These are phyloP conservation scores for Cheilosia variabilis DNA, from an alignment of 2,888 invertebrate species.

Conservation along the genomic window DNA sequence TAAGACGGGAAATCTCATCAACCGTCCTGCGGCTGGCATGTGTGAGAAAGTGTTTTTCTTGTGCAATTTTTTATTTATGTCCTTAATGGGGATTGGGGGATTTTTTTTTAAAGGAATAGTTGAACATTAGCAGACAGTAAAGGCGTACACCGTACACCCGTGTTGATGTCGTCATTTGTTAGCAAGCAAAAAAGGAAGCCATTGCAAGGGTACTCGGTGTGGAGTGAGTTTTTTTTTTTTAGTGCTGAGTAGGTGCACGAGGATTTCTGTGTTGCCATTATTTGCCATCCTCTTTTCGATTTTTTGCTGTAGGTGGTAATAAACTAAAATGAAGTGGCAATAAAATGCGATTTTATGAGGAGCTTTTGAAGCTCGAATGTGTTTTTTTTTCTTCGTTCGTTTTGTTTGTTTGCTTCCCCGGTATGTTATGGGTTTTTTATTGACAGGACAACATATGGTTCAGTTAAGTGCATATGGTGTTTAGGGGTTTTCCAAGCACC, in stretches of 20 bases:
- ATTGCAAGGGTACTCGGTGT: not conserved
- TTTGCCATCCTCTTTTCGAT: conserved; percentile 10
- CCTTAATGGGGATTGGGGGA: conserved; percentile 22
- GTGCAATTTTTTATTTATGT: conserved; percentile 13
- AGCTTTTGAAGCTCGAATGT: conserved; percentile 59
- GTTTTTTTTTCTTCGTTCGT: not conserved
- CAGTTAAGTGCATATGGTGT: conserved; percentile 66
- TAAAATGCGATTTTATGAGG: conserved; percentile 72
- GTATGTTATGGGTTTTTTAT: conserved; percentile 57
- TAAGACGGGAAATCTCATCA: conserved; percentile 1
- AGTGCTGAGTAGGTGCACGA: conserved; percentile 41
- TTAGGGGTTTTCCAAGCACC: conserved; percentile 29
- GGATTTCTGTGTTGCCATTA: conserved; percentile 42
- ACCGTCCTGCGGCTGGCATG: conserved; percentile 29
- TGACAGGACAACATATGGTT: conserved; percentile 70
- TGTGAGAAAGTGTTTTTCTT: conserved; percentile 17
- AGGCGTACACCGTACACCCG: conserved; percentile 15
- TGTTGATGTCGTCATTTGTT: conserved; percentile 37
- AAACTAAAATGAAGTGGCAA: conserved; percentile 73
- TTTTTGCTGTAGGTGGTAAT: conserved; percentile 47
- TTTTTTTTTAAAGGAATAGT: conserved; percentile 11
- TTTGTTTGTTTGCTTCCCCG: conserved; percentile 11
- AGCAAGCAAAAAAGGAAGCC: conserved; percentile 12
- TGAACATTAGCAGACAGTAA: conserved; percentile 4
- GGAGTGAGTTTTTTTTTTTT: not conserved